Conservation (phyloP, 2,888 invertebrate genomes). For the Caenorhabditis sp. region DNA sequence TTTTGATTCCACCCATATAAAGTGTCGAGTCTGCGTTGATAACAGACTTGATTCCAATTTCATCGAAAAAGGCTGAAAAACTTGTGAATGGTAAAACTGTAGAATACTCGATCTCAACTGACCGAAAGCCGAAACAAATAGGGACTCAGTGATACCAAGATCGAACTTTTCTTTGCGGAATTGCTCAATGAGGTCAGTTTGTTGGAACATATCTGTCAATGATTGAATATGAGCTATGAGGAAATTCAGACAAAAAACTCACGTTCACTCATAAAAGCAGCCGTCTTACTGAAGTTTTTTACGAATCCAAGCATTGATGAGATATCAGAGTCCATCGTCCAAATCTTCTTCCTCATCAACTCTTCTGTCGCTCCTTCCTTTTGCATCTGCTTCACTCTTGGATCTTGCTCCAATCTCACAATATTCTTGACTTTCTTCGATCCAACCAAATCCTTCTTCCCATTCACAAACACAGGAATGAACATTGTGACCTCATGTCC, state of each 20-base stretch:
- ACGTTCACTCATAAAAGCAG: slow-evolving; percentile 12
- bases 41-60: slow-evolving; percentile 43
- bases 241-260: neutral
- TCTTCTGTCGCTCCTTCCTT: slow-evolving; percentile 24
- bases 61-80: slow-evolving; percentile 52
- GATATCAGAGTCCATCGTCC: slow-evolving; percentile 43
- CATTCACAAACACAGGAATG: slow-evolving; percentile 42
- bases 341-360: slow-evolving; percentile 38
- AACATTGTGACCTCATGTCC: slow-evolving; percentile 68
- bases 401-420: slow-evolving; percentile 46
- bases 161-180: slow-evolving; percentile 53
- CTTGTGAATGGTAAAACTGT: too few species aligned
- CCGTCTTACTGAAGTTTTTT: slow-evolving; percentile 37
- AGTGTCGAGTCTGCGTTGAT: slow-evolving; percentile 56
- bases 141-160: slow-evolving; percentile 48
- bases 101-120: neutral
- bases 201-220: slow-evolving; percentile 45
- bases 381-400: slow-evolving; percentile 28
- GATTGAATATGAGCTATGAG: neutral
- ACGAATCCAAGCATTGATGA: slow-evolving; percentile 30
- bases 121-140: slow-evolving; percentile 48
- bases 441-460: slow-evolving; percentile 48
- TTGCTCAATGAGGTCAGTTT: slow-evolving; percentile 29
- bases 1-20: slow-evolving; percentile 37
- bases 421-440: slow-evolving; percentile 60